Base-by-base conservation (phyloP, 1,140 invertebrate species). In the Piezodorus guildinii region DNA sequence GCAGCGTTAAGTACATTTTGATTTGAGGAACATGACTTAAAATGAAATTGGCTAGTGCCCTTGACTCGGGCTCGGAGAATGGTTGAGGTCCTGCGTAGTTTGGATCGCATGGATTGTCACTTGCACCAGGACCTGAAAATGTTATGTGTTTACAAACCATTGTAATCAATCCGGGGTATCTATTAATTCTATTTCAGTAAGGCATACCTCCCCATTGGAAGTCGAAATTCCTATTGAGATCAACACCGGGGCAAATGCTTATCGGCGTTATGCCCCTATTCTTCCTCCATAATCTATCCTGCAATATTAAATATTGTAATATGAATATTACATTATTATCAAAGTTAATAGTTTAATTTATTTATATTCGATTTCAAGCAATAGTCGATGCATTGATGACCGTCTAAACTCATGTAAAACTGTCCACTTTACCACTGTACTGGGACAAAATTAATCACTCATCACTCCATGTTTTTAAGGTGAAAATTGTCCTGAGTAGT, bases 41-140 rank as follows among this genome's bases (percentile, higher is more conserved):
- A 14, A 81, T 77, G 68, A 81, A 81, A 71, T 85, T 83, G 9
- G 81, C 77, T 45, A 88, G 79, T 0, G 90, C 87, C 71, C 77
- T 79, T 5, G 90, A 90, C 76, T 98, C 95, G 0, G 90, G 88
- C 77, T 98, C 95, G 0, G 92, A 96, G 74, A 96, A 96, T 0
- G 93, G 81, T 6, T 77, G 74, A 9, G n/a, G 15, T 39, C 96
- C 95, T 17, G 87, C 83, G 73, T 88, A 98, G 1, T 86, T 91
- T 67, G 95, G 90, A 25, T 85, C 84, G 73, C 95, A 98, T 0
- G 89, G 88, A 75, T 91, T 86, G n/a, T 78, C 82, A n/a, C 89
- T 93, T 15, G 90, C 82, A 3, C 91, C 91, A 52, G 74, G 77
- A 65, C 81, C 79, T 64, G 23, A 25, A 64, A 64, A 27, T 39